A percentile compares a stretch with the other conserved stretches of the same genome.
phyloP scores from a whole-genome alignment of 2,888 invertebrate species.

The Sabatieria punctata region DNA sequence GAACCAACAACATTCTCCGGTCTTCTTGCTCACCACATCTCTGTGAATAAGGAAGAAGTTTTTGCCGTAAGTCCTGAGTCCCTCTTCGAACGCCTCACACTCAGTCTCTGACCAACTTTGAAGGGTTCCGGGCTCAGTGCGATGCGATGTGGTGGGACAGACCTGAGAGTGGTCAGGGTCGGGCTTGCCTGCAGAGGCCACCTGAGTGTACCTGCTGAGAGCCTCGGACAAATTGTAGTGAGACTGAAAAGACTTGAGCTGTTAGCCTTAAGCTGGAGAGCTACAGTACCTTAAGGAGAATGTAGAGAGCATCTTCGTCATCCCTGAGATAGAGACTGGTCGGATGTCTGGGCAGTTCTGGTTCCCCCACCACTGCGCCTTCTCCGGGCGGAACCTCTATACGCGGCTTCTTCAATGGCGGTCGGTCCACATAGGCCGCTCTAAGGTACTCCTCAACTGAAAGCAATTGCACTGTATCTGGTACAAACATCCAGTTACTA shows the following conservation, averaged over 20 bases:
- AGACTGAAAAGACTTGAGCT: too few relatives aligned
- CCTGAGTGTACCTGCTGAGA: neutral
- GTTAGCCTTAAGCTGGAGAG: neutral
- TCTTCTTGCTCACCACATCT: conserved; percentile 69
- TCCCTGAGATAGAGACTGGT: too few relatives aligned
- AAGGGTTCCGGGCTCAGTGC: neutral
- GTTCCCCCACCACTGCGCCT: too few relatives aligned
- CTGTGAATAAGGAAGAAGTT: conserved; percentile 85
- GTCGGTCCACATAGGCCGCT: neutral
- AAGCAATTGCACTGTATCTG: neutral
- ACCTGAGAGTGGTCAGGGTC: too few relatives aligned
- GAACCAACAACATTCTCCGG: too few relatives aligned
- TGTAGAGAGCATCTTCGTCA: conserved; percentile 23
- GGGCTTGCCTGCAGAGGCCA: too few relatives aligned
- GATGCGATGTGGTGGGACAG: neutral
- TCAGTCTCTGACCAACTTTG: conserved; percentile 91
- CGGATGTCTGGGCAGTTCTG: too few relatives aligned
- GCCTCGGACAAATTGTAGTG: too few relatives aligned
- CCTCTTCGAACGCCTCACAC: conserved; percentile 86
- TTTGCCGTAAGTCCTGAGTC: conserved; percentile 78
- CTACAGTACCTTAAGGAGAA: conserved; percentile 11
- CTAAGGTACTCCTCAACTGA: neutral
- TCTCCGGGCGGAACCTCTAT: too few relatives aligned
- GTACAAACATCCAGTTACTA: too few relatives aligned
- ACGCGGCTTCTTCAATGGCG: neutral